Conservation (phyloP, 2,888 invertebrate genomes). For the Drosophila trichaetosa region DNA sequence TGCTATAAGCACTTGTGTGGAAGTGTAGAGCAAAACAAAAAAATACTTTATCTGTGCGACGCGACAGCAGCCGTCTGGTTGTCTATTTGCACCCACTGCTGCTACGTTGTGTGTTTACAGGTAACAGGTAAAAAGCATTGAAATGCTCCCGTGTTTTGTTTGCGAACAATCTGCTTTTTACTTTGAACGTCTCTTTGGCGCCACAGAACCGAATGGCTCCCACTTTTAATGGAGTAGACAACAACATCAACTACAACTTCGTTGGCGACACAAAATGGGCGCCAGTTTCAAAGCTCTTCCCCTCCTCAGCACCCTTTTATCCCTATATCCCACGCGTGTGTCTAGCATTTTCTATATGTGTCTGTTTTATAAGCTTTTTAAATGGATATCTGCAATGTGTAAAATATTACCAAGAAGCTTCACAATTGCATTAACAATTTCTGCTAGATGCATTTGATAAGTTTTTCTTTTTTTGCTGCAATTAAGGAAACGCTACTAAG, state of each 20-base stretch:
- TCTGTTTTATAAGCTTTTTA: slow-evolving; percentile 17
- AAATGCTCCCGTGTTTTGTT: slow-evolving; percentile 76
- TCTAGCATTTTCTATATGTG: slow-evolving; percentile 4
- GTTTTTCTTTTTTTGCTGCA: slow-evolving; percentile 19
- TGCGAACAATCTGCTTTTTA: slow-evolving; percentile 79
- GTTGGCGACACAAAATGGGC: slow-evolving; percentile 69
- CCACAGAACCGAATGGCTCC: slow-evolving; percentile 42
- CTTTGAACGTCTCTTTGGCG: slow-evolving; percentile 74
- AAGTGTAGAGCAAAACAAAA: slow-evolving; percentile 33
- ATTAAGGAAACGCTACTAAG: slow-evolving; percentile 15
- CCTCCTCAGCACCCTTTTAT: background rate
- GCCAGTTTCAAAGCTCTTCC: slow-evolving; percentile 38
- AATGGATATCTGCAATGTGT: slow-evolving; percentile 3
- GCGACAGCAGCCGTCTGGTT: slow-evolving; percentile 51
- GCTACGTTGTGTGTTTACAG: slow-evolving; percentile 63
- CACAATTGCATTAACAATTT: slow-evolving; percentile 39
- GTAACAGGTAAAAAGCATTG: slow-evolving; percentile 73
- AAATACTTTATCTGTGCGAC: slow-evolving; percentile 62
- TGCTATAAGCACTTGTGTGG: slow-evolving; percentile 53
- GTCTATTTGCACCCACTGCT: slow-evolving; percentile 30
- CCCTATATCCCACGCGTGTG: slow-evolving; percentile 7
- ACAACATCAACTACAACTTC: slow-evolving; percentile 39
- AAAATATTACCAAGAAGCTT: slow-evolving; percentile 59
- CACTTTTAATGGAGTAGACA: slow-evolving; percentile 70
- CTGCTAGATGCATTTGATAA: slow-evolving; percentile 7